Evolutionary conservation across 2,888 invertebrate species (phyloP), one percentile per base, ranked within the genome.

Genomic region (Nudaria mundana): DNA sequence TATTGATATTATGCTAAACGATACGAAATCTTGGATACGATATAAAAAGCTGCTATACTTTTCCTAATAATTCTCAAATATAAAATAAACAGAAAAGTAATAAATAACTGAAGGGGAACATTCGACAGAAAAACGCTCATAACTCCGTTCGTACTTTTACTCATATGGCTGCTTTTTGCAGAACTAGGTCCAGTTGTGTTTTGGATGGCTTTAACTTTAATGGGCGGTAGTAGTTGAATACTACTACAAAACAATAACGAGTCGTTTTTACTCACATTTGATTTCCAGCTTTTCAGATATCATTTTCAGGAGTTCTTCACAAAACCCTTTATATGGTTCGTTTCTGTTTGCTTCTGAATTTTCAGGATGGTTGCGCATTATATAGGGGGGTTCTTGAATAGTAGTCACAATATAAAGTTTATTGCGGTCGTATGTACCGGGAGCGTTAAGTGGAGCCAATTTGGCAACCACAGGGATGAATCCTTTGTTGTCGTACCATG

Each of bases 391-490:
- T 72, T 97, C 97, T 71, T 95, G 91, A 53, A 97, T 94, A 8
- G 95, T 95, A 10, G 96, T 94, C 14, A 97, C 94, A 52, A 96
- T 92, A 71, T 96, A 97, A 0, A 96, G 97, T 69, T 92, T 93
- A 79, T 96, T 96, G 57, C 92, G 92, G 63, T 95, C 93, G 58
- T 94, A 93, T 54, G 92, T 91, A 3, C 91, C 87, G 22, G 91
- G 90, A 1, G 92, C 90, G 56, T 91, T 91, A 36, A 93, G 74
- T 44, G 94, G 88, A 18, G 92, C 90, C 65, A 93, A 92, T 75
- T 94, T 95, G 2, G 93, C 92, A 2, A 93, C 91, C 26, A 94
- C 90, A 0, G 94, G 92, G 40, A 92, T 91, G 56, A 96, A 92
- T 1, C 96, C 96, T 20, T 90, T 91, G 62, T 93, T 91, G 67